A percentile compares a stretch with the other conserved stretches of the same genome.
phyloP scores from a whole-genome alignment of 2,113 vertebrate species.

The Isichthys henryi region DNA sequence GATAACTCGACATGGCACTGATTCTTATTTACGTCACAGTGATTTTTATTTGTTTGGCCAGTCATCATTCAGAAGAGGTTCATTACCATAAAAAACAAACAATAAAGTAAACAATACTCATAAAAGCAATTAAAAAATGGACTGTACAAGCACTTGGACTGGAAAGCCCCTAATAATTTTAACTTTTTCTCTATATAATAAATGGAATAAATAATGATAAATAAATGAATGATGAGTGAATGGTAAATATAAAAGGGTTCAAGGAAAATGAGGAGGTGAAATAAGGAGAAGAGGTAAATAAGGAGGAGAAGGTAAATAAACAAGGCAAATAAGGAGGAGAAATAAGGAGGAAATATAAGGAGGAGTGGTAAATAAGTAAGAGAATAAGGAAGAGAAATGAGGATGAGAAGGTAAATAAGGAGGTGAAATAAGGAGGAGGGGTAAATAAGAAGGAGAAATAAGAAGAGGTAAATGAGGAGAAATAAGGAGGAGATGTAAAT shows the following conservation, averaged over 20 bases:
- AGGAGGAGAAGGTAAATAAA: too few species aligned
- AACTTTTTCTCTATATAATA: slow-evolving; percentile 20
- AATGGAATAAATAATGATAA: slow-evolving; percentile 2
- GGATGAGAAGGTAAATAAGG: background rate
- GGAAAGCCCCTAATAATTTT: slow-evolving; percentile 25
- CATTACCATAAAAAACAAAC: slow-evolving; percentile 31
- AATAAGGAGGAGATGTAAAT: too few species aligned
- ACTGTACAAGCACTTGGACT: slow-evolving; percentile 47
- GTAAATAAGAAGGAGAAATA: too few species aligned
- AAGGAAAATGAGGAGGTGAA: slow-evolving; percentile 1
- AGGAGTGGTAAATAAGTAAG: too few species aligned
- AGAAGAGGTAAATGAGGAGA: too few species aligned
- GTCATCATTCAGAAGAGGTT: slow-evolving; percentile 35
- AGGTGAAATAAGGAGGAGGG: background rate
- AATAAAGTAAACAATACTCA: slow-evolving; percentile 18
- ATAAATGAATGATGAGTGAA: slow-evolving; percentile 4
- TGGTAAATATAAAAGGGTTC: background rate
- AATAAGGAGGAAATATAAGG: too few species aligned
- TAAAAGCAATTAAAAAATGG: slow-evolving; percentile 33
- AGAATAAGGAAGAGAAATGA: too few species aligned
- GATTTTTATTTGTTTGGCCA: slow-evolving; percentile 24
- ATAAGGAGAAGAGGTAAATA: too few species aligned
- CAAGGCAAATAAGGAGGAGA: too few species aligned
- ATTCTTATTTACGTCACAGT: slow-evolving; percentile 12
- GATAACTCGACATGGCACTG: slow-evolving; percentile 15